Conservation (phyloP, 64 coral and sea anemone species). For the Stichodactyla helianthus region DNA sequence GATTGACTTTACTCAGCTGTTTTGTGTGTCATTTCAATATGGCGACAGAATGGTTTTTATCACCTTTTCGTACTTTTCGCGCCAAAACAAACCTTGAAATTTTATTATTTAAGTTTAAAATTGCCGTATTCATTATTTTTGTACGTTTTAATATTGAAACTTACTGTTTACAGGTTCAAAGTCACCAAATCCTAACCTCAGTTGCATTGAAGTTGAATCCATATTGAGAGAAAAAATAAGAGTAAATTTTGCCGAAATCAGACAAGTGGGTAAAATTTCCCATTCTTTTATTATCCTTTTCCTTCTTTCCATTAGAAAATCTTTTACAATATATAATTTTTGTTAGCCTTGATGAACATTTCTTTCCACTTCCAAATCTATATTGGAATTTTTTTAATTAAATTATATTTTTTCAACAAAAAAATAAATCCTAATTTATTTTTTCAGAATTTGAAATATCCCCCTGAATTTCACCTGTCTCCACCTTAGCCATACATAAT, state of each 20-base stretch:
- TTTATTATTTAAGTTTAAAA: background rate
- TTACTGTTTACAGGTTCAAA: conserved; percentile 37
- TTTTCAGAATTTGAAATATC: too few species aligned
- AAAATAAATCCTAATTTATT: too few species aligned
- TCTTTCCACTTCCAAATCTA: too few species aligned
- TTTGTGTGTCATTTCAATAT: background rate
- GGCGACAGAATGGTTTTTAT: background rate
- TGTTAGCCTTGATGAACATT: background rate
- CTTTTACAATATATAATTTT: background rate
- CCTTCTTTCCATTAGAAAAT: background rate
- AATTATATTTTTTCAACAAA: too few species aligned
- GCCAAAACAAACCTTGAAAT: background rate
- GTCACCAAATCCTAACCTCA: conserved; percentile 65
- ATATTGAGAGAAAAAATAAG: conserved; percentile 78
- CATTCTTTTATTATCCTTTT: background rate
- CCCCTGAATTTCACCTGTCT: too few species aligned
- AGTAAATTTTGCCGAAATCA: conserved; percentile 79
- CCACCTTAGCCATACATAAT: too few species aligned
- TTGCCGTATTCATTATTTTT: too few species aligned
- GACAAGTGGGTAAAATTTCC: conserved; percentile 50
- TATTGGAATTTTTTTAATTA: too few species aligned
- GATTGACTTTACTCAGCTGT: background rate
- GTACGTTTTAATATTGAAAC: too few species aligned
- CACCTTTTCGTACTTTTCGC: background rate
- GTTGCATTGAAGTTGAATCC: conserved; percentile 83